Evolutionary conservation across 2,797 vertebrate genomes (phyloP).

Genomic region (Apogon talboti): DNA sequence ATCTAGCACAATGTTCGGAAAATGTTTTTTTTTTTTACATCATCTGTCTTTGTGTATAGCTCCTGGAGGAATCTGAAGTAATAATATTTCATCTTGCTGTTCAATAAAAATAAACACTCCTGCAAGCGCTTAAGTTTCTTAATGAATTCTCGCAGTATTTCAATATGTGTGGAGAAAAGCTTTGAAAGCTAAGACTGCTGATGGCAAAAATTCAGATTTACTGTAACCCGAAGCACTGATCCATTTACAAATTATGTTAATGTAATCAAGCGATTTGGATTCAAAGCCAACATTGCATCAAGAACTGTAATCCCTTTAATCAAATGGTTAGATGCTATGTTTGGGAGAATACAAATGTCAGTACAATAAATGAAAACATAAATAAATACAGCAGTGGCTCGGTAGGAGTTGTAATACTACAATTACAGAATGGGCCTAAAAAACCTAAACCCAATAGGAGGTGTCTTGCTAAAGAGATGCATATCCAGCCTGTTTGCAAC

Average conservation of each 20-base stretch:
- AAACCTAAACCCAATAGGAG: slow-evolving; percentile 26
- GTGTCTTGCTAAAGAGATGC: slow-evolving; percentile 24
- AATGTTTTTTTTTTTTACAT: neutral
- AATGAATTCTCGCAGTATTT: slow-evolving; percentile 51
- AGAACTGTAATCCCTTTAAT: slow-evolving; percentile 36
- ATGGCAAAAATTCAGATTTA: slow-evolving; percentile 36
- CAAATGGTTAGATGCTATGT: slow-evolving; percentile 27
- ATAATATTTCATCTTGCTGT: slow-evolving; percentile 28
- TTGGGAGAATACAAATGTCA: slow-evolving; percentile 11
- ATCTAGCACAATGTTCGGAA: neutral
- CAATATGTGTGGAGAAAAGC: slow-evolving; percentile 40
- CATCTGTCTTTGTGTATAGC: slow-evolving; percentile 16
- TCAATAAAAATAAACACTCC: slow-evolving; percentile 49
- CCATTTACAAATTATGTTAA: slow-evolving; percentile 45
- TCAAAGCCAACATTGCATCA: slow-evolving; percentile 29
- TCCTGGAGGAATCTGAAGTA: slow-evolving; percentile 4
- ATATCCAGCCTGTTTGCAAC: slow-evolving; percentile 34
- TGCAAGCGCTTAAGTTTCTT: slow-evolving; percentile 29
- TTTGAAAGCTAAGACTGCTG: slow-evolving; percentile 34
- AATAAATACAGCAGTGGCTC: slow-evolving; percentile 27
- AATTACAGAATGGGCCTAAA: slow-evolving; percentile 39
- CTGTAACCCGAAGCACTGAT: slow-evolving; percentile 37
- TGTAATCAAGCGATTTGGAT: slow-evolving; percentile 46
- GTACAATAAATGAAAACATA: slow-evolving; percentile 17
- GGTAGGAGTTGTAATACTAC: slow-evolving; percentile 24